Evolutionary conservation across 2,797 vertebrate species (phyloP).

Genomic region (Pseudochromis fuscus): DNA sequence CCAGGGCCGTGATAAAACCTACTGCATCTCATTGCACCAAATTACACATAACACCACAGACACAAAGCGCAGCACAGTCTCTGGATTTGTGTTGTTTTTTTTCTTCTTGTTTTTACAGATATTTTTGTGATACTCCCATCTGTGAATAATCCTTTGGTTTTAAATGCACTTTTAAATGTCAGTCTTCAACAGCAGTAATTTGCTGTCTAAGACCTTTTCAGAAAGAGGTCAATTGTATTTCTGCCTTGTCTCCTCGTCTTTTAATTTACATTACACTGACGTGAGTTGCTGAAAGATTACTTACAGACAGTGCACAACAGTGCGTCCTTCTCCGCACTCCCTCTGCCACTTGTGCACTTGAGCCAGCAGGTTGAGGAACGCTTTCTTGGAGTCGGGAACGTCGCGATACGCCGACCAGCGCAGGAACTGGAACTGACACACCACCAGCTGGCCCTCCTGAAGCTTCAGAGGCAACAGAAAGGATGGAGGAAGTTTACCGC

Average conservation of each 20-base stretch:
- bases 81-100: too few species aligned
- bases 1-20: slow-evolving; percentile 20
- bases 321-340: slow-evolving; percentile 94
- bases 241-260: slow-evolving; percentile 10
- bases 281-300: slow-evolving; percentile 45
- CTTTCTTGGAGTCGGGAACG: slow-evolving; percentile 95
- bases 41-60: slow-evolving; percentile 10
- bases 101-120: slow-evolving; percentile 25
- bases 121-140: slow-evolving; percentile 20
- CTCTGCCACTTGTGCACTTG: slow-evolving; percentile 97
- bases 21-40: slow-evolving; percentile 24
- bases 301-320: slow-evolving; percentile 88
- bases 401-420: slow-evolving; percentile 95
- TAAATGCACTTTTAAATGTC: slow-evolving; percentile 52
- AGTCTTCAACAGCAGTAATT: slow-evolving; percentile 33
- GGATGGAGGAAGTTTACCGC: neutral
- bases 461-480: slow-evolving; percentile 80
- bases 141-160: slow-evolving; percentile 28
- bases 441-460: slow-evolving; percentile 96
- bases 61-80: neutral
- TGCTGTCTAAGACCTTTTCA: slow-evolving; percentile 33
- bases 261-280: slow-evolving; percentile 12
- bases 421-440: slow-evolving; percentile 86
- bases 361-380: slow-evolving; percentile 94
- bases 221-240: slow-evolving; percentile 16